Conservation (phyloP, 37 sponge, comb jelly and placozoan species). For the Axinella damicornis region DNA sequence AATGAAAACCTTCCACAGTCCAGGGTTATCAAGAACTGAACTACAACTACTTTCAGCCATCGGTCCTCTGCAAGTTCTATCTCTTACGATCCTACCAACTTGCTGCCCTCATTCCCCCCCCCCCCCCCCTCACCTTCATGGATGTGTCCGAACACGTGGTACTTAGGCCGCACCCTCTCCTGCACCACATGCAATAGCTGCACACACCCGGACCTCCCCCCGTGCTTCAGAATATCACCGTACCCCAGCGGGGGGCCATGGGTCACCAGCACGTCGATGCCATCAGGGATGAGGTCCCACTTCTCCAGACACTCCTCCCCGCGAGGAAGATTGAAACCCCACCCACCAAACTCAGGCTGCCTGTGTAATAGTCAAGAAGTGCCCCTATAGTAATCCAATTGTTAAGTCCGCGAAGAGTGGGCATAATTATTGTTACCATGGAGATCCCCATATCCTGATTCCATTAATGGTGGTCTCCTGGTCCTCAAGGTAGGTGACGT, state of each 20-base stretch:
- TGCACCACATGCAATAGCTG: conserved; percentile 80
- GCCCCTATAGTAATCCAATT: too few relatives aligned
- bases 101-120: too few relatives aligned
- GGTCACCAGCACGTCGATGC: conserved; percentile 89
- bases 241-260: conserved; percentile 96
- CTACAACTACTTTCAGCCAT: too few relatives aligned
- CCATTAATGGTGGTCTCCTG: conserved; percentile 76
- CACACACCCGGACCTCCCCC: conserved; percentile 84
- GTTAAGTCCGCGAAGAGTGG: too few relatives aligned
- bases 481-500: conserved; percentile 92
- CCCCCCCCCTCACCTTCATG: conserved; percentile 82
- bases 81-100: too few relatives aligned
- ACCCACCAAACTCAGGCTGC: conserved; percentile 92
- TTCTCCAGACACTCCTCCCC: conserved; percentile 73
- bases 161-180: conserved; percentile 84
- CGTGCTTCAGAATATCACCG: conserved; percentile 65
- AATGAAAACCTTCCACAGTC: too few relatives aligned
- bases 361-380: conserved; percentile 5
- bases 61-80: too few relatives aligned
- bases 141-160: conserved; percentile 97
- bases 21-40: too few relatives aligned
- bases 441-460: conserved; percentile 94
- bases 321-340: conserved; percentile 89
- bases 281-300: conserved; percentile 92
- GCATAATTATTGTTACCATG: conserved; percentile 71